Conservation (phyloP, 1,140 invertebrate genomes). For the Drosophila bocki region DNA sequence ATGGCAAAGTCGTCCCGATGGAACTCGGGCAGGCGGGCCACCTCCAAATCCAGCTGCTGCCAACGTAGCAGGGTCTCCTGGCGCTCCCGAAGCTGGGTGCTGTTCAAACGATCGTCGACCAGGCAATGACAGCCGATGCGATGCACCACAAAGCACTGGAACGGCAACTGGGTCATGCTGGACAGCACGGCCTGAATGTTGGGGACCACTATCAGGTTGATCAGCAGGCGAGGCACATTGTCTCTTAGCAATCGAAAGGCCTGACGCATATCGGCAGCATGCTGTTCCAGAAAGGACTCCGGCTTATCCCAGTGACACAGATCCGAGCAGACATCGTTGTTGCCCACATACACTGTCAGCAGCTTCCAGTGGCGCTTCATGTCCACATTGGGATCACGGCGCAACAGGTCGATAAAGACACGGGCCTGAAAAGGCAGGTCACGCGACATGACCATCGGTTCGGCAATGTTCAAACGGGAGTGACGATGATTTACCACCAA, state of each 20-base stretch:
- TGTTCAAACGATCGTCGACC: conserved; percentile 79
- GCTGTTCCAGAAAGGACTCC: conserved; percentile 51
- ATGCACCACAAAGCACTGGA: conserved; percentile 83
- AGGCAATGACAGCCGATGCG: conserved; percentile 86
- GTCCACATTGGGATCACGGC: conserved; percentile 87
- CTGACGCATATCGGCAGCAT: conserved; percentile 58
- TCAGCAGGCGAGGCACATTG: conserved; percentile 69
- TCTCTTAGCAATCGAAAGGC: conserved; percentile 71
- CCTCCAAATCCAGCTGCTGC: conserved; percentile 82
- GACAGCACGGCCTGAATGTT: conserved; percentile 72
- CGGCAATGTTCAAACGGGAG: conserved; percentile 88
- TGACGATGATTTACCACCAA: conserved; percentile 57
- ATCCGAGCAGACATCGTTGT: conserved; percentile 90
- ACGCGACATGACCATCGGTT: conserved; percentile 86
- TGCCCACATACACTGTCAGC: conserved; percentile 89
- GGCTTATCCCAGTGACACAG: conserved; percentile 86
- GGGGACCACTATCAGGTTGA: conserved; percentile 69
- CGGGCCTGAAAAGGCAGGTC: conserved; percentile 88
- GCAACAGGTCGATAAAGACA: conserved; percentile 87
- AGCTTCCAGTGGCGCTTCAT: conserved; percentile 89
- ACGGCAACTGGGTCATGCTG: conserved; percentile 67
- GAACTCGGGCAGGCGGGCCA: conserved; percentile 79
- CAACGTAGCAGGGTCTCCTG: conserved; percentile 83
- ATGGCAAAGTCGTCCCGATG: conserved; percentile 87
- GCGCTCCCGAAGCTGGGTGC: conserved; percentile 49